Evolutionary conservation across 1,140 invertebrate genomes (phyloP), one percentile per base, ranked within the genome.

Genomic region (Neoseiulus cucumeris): DNA sequence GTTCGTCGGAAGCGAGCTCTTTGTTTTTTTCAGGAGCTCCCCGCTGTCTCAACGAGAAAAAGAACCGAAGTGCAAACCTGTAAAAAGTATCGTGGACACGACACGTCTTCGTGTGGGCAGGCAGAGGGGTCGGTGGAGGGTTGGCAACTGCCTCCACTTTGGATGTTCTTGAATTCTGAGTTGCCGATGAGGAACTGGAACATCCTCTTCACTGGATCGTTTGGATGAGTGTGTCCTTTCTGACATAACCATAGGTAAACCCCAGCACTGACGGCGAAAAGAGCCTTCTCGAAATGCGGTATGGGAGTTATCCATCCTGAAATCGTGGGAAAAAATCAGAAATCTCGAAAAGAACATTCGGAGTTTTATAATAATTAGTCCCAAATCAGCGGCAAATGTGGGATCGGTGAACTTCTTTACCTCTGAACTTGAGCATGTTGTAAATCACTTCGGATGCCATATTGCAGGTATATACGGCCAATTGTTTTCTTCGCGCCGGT

Each of bases 381-480:
- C 14, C 33, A 25, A 59, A n/a, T 20, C 14, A 25, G n/a, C 14
- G 22, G 51, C 22, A 2, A 25, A 59, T 25, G 2, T 5, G 17
- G n/a, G 17, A 14, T 6, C 18, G 45, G 25, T 5, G 14, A 14
- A 2, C 33, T 14, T 59, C 25, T 9, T 29, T 20, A 59, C 51
- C 51, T 20, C 51, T 25, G 22, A 59, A 59, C 33, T 59, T 59
- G 14, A 59, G 25, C 51, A 59, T 59, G 9, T 59, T 59, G 22
- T 59, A 59, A 20, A 59, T 59, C 25, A 59, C 51, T 59, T 59
- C 51, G 25, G 51, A 59, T 59, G 51, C 51, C 51, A 59, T 59
- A 59, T 59, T 59, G 22, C 51, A 59, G 51, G 51, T 59, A 9
- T 59, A 59, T 1, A 59, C 51, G 22, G 51, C 51, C 51, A 59